Evolutionary conservation across 92 coral and sea anemone genomes (phyloP).

Genomic region (Zoanthus gigantus): DNA sequence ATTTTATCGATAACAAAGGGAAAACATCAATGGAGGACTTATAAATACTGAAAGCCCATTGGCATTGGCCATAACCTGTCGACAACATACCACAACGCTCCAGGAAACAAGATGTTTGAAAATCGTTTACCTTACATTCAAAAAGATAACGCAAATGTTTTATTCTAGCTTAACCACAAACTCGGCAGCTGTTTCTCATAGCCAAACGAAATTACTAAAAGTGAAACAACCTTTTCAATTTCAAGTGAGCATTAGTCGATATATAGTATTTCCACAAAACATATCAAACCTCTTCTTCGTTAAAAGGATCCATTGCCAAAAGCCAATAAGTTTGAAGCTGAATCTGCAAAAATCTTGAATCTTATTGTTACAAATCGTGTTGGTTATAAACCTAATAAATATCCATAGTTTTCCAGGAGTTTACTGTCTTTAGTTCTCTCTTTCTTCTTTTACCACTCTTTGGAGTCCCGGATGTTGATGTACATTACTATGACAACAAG

Average conservation of each 20-base stretch:
- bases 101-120: background rate
- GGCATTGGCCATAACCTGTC: background rate
- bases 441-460: background rate
- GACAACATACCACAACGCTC: background rate
- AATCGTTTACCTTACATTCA: no score
- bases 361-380: background rate
- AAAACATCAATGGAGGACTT: background rate
- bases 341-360: background rate
- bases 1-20: background rate
- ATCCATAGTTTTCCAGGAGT: background rate
- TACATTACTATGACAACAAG: slow-evolving; percentile 27
- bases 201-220: background rate
- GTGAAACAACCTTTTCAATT: background rate
- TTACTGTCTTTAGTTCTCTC: background rate
- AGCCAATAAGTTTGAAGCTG: background rate
- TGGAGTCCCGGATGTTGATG: slow-evolving; percentile 42
- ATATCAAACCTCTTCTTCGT: slow-evolving; percentile 28
- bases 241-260: background rate
- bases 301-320: slow-evolving; percentile 24
- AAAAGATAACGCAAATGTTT: background rate
- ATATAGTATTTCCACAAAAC: background rate
- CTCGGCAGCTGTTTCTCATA: background rate
- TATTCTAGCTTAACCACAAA: background rate
- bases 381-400: background rate
- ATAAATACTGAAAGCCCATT: background rate